Conservation (phyloP, 1,140 invertebrate species). For the Nasonia longicornis region DNA sequence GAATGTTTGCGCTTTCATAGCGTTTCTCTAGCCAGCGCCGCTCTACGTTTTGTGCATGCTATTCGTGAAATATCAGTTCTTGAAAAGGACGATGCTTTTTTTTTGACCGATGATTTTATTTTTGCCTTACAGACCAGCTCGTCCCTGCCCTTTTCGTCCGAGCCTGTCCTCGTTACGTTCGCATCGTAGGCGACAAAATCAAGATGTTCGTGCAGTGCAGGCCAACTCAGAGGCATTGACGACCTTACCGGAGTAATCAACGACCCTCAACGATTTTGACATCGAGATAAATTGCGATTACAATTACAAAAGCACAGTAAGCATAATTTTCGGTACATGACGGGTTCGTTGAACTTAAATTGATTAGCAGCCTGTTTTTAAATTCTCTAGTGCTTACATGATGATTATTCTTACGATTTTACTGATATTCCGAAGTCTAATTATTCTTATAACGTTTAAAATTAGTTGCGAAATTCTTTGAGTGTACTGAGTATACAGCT, state of each 20-base stretch:
- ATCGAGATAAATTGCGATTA: not conserved
- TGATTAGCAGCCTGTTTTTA: not conserved
- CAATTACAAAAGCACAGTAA: not conserved
- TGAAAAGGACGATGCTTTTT: too few relatives aligned
- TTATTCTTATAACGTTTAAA: not conserved
- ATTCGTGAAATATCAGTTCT: too few relatives aligned
- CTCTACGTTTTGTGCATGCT: too few relatives aligned
- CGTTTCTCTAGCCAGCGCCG: not conserved
- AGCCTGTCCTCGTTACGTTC: conserved; percentile 69
- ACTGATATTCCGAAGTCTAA: not conserved
- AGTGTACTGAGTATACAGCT: not conserved
- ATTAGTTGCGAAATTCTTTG: not conserved
- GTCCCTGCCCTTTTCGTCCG: conserved; percentile 66
- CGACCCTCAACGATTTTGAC: conserved; percentile 47
- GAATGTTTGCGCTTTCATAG: conserved; percentile 8
- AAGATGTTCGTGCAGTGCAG: conserved; percentile 62
- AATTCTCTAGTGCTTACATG: not conserved
- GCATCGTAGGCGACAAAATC: conserved; percentile 62
- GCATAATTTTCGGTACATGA: not conserved
- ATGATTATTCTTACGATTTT: not conserved
- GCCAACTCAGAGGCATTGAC: conserved; percentile 54
- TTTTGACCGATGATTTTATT: conserved; percentile 22
- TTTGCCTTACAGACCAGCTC: conserved; percentile 59
- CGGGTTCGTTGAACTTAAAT: not conserved
- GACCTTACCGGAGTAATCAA: conserved; percentile 46